Conservation (phyloP, 2,888 invertebrate genomes). For the Prosopocoilus inquinatus region DNA sequence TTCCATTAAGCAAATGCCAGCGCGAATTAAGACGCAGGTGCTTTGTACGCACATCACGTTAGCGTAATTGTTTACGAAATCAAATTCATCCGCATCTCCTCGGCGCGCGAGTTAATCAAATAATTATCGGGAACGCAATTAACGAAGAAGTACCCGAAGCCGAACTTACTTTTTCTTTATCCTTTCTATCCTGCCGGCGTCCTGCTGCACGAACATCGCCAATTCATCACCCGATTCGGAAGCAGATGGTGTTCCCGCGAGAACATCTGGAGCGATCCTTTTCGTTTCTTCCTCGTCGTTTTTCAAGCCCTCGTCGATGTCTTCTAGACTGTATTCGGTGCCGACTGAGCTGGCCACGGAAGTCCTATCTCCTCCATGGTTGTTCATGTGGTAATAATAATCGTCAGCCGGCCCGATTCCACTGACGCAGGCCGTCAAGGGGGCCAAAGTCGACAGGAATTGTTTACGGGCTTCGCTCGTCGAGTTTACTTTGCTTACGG, state of each 20-base stretch:
- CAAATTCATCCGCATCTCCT: too few relatives aligned
- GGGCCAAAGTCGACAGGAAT: slow-evolving; percentile 76
- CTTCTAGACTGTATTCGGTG: slow-evolving; percentile 67
- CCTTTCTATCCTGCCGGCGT: slow-evolving; percentile 78
- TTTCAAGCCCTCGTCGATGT: slow-evolving; percentile 61
- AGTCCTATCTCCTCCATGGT: slow-evolving; percentile 57
- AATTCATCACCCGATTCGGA: slow-evolving; percentile 67
- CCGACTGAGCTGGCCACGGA: slow-evolving; percentile 63
- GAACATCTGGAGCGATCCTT: slow-evolving; percentile 71
- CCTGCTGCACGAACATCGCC: slow-evolving; percentile 81
- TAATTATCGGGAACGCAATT: too few relatives aligned
- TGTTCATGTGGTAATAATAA: slow-evolving; percentile 57
- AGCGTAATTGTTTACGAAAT: too few relatives aligned
- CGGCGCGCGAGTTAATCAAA: too few relatives aligned
- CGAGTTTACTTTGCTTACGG: slow-evolving; percentile 48
- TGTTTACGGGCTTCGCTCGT: slow-evolving; percentile 66
- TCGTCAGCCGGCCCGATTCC: slow-evolving; percentile 58
- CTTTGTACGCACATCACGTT: too few relatives aligned
- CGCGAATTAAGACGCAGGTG: too few relatives aligned
- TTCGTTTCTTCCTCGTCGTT: slow-evolving; percentile 54
- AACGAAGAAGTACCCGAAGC: too few relatives aligned
- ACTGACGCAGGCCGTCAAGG: slow-evolving; percentile 72
- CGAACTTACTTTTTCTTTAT: slow-evolving; percentile 64
- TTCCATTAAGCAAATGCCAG: too few relatives aligned
- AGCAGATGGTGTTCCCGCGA: slow-evolving; percentile 68